Base-by-base conservation (phyloP, 2,113 vertebrate genomes). In the Psammodynastes pulverulentus region DNA sequence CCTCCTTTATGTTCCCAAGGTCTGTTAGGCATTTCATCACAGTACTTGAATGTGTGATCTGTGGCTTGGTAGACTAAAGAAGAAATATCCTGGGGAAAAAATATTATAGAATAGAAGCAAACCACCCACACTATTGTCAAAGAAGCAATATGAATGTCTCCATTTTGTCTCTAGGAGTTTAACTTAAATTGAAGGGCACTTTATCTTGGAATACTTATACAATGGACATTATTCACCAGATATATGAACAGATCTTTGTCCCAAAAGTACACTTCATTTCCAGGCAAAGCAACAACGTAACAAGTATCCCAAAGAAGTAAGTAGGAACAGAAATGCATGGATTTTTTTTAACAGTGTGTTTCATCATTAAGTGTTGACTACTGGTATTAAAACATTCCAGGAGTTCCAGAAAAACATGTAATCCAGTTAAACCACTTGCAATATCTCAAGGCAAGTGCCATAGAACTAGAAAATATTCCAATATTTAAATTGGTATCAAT, bases 371-470 rank as follows among this genome's bases (percentile, higher is more conserved):
- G 48, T 48, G 72, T 72, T 39, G 15, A 86, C 52, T 43, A 46
- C 51, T 91, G 13, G 26, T 46, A 85, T 86, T 56, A 56, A 56
- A 56, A 86, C 85, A 91, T 87, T 87, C 85, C 54, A 53, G 56
- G 56, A 87, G 46, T 91, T 87, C 86, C 91, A 91, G 86, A 87
- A 87, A 91, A 91, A 87, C 23, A 52, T n/a, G 85, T 87, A 87
- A 91, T 51, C 46, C 46, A 87, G 56, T 9, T 87, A 87, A 58
- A 91, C 51, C 34, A 43, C n/a, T 91, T 85, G 90, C 19, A 62
- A 62, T n/a, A 86, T 49, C 29, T 54, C 56, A 87, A 72, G 7
- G 58, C 43, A 88, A 72, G 87, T 91, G 91, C 43, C 85, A 87
- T 1, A 67, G 21, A 51, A 62, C 29, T 91, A n/a, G 85, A 91